Evolutionary conservation across 1,140 invertebrate genomes (phyloP), one percentile per base, ranked within the genome.

Genomic region (Zaprionus capensis): DNA sequence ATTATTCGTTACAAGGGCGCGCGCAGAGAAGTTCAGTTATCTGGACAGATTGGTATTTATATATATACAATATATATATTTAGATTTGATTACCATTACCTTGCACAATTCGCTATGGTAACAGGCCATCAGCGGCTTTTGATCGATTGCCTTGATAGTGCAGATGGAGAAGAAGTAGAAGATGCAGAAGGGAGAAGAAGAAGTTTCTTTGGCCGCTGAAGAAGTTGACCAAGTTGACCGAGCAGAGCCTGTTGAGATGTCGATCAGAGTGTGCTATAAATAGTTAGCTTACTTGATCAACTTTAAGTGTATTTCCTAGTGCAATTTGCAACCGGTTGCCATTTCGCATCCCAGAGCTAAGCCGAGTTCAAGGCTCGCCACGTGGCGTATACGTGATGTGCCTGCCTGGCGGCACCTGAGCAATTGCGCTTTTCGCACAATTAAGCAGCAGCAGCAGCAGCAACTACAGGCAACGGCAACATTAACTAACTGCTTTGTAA

Each of bases 401-500:
- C 74, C 74, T 76, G 68, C 73, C 38, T n/a, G 15, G 41, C 69
- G 36, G 63, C 71, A 65, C 28, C 34, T 53, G 31, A 31, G 56
- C 59, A 61, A 77, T 79, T 46, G 57, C 65, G 62, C 83, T 88
- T 88, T 84, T 88, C 85, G 80, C 84, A 90, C 84, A 87, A 87
- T 87, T 87, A 87, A 87, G 68, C 85, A 44, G 41, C 38, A 67
- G 14, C 38, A 67, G 17, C 58, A 55, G 34, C 56, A 44, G 26
- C 44, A 56, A 55, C 51, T 24, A 28, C 31, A 26, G 15, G 70
- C 78, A 85, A 61, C 71, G 72, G 20, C 17, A 80, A 55, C 81
- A 88, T 88, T 88, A 90, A 90, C 81, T 85, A 90, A 82, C 85
- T 90, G 72, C 78, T 69, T 82, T 80, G 85, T 90, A 90, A 90